These are phyloP conservation scores for Selene dorsalis DNA, from an alignment of 2,797 vertebrate species.

Conservation along the genomic window DNA sequence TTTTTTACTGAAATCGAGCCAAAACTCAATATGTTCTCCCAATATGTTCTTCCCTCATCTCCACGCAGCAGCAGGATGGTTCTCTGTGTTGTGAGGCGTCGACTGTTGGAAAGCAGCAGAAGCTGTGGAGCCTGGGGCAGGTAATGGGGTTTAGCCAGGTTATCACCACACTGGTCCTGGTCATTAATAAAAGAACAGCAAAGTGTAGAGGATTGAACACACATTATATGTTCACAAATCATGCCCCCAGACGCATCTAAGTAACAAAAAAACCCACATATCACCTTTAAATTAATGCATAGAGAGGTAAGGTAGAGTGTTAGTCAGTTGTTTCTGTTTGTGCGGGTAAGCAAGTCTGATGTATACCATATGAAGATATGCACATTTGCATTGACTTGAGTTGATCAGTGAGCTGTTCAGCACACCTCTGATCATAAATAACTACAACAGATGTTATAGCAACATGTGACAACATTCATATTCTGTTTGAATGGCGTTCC, in stretches of 20 bases:
- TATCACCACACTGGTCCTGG: not conserved
- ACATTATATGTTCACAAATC: constrained; percentile 4
- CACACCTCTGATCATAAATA: not conserved
- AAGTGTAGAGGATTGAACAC: not conserved
- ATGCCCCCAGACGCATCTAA: not conserved
- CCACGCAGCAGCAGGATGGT: constrained; percentile 72
- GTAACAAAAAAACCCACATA: not conserved
- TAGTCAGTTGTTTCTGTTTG: not conserved
- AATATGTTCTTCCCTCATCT: not conserved
- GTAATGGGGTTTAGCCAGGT: constrained; percentile 35
- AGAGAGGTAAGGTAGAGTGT: not conserved
- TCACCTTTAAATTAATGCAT: constrained; percentile 6
- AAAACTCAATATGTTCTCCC: not conserved
- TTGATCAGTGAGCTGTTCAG: not conserved
- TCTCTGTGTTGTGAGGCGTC: constrained; percentile 61
- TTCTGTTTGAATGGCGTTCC: constrained; percentile 7
- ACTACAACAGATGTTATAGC: not conserved
- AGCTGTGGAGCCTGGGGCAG: constrained; percentile 58
- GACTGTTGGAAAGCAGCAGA: constrained; percentile 50
- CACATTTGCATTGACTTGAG: not conserved
- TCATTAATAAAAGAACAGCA: constrained; percentile 8
- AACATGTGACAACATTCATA: too few relatives aligned
- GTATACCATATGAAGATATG: not conserved
- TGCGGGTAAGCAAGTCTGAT: not conserved
- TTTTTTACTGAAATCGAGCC: not conserved